These are phyloP conservation scores for Phrynosoma platyrhinos DNA, from an alignment of 2,113 vertebrate species.

Conservation along the genomic window DNA sequence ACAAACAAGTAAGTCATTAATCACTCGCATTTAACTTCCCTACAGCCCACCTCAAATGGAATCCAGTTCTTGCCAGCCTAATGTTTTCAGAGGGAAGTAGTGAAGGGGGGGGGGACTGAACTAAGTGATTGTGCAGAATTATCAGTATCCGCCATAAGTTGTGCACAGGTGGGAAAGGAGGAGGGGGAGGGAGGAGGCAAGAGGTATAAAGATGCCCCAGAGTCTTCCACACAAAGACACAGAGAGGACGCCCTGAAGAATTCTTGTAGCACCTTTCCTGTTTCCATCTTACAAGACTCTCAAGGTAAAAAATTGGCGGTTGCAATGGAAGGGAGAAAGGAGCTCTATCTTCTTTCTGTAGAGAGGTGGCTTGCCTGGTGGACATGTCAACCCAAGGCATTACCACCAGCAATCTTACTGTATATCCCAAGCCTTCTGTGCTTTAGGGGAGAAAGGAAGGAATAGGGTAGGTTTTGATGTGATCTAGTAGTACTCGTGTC, in stretches of 20 bases:
- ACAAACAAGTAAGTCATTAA: neutral
- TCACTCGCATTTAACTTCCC: neutral
- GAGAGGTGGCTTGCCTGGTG: neutral
- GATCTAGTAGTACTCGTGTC: neutral
- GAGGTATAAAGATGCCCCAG: slow-evolving; percentile 6
- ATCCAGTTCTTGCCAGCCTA: neutral
- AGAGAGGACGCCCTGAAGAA: neutral
- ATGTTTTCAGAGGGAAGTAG: neutral
- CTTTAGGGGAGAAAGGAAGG: neutral
- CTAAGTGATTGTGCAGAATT: neutral
- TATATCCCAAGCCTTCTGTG: neutral
- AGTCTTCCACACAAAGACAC: neutral
- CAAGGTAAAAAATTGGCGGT: neutral
- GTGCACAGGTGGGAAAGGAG: neutral
- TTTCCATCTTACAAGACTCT: neutral
- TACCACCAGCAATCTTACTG: neutral
- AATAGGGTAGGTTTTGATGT: neutral
- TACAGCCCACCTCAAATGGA: neutral
- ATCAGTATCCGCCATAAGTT: neutral
- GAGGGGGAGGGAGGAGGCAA: neutral
- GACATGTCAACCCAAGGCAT: neutral
- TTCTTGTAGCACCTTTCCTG: neutral
- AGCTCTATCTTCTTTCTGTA: neutral
- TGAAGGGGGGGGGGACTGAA: neutral
- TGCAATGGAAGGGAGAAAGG: neutral